phyloP scores from a whole-genome alignment of 2,888 invertebrate genomes.

The Trichacis sp. region DNA sequence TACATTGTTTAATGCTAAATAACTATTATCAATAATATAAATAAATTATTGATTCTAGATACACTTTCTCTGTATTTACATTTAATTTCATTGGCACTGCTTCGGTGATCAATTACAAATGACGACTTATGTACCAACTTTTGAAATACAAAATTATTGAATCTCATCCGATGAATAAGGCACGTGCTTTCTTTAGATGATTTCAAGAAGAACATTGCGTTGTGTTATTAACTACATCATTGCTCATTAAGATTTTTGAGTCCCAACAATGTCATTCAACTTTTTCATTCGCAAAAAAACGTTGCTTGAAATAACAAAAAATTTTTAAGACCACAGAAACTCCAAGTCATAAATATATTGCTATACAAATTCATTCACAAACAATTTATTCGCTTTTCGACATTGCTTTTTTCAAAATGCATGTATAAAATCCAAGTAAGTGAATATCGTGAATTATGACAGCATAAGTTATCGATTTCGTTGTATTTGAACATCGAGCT shows the following conservation, averaged over 20 bases:
- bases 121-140: background rate
- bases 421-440: too few species aligned
- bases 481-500: background rate
- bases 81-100: conserved; percentile 22
- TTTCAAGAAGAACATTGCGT: background rate
- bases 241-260: too few species aligned
- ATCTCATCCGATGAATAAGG: conserved; percentile 1
- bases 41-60: conserved; percentile 25
- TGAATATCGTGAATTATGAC: too few species aligned
- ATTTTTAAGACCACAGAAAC: too few species aligned
- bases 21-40: conserved; percentile 28
- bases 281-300: too few species aligned
- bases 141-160: background rate
- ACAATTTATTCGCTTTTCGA: too few species aligned
- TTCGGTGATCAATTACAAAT: conserved; percentile 9
- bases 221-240: background rate
- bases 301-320: too few species aligned
- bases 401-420: too few species aligned
- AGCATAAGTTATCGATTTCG: background rate
- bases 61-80: conserved; percentile 25
- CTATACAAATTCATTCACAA: too few species aligned
- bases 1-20: conserved; percentile 19
- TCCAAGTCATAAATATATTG: too few species aligned
- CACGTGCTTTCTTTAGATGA: background rate
- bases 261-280: too few species aligned